Percentiles rank a stretch among this genome's conserved stretches.
Conservation (phyloP, 2,797 vertebrate species). For the Bryconaethiops microstoma region DNA sequence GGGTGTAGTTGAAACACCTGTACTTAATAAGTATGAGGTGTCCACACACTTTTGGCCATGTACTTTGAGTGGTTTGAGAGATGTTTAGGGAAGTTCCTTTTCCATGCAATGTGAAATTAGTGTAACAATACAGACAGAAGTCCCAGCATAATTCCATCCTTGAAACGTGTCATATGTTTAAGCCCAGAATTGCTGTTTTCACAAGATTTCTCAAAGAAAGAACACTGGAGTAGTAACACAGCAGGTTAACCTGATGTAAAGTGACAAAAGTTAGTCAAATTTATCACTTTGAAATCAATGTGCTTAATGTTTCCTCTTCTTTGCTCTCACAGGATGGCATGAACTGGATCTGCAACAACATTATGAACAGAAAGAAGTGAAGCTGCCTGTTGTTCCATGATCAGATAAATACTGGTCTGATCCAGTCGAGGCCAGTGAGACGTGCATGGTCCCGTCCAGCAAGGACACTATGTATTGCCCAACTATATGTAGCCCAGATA, state of each 20-base stretch:
- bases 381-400: background rate
- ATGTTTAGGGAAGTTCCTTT: no score
- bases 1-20: no score
- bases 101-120: no score
- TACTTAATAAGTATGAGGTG: no score
- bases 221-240: background rate
- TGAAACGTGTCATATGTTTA: no score
- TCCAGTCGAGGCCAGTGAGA: background rate
- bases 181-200: no score
- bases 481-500: background rate
- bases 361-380: slow-evolving; percentile 58
- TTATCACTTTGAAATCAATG: background rate
- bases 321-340: slow-evolving; percentile 58
- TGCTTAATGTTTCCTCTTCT: background rate
- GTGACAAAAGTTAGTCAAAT: background rate
- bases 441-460: background rate
- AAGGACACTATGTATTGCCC: background rate
- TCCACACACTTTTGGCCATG: no score
- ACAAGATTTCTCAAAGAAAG: no score
- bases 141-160: no score
- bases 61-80: no score
- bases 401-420: background rate
- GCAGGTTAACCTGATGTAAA: background rate
- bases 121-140: no score
- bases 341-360: slow-evolving; percentile 65